Evolutionary conservation across 1,140 invertebrate genomes (phyloP), one percentile per base, ranked within the genome.

Genomic region (Drosophila bipectinata): DNA sequence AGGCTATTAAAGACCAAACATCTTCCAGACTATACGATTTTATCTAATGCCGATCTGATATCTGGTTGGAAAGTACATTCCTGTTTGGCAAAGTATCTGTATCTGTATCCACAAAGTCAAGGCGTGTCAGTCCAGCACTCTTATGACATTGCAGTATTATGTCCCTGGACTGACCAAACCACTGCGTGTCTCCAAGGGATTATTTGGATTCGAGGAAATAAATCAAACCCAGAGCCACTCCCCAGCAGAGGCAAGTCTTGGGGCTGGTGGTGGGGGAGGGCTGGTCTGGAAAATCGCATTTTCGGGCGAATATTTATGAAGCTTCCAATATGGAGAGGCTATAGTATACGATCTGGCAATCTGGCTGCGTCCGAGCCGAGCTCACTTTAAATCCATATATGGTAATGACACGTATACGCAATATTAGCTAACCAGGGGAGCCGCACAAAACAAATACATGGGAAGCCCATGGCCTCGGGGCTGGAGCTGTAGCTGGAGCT

Each of bases 391-490:
- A 73, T 55, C 79, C 83, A 83, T 66, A 88, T 88, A 87, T 67
- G 83, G 83, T 62, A 67, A 84, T 72, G 72, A 57, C 80, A 84
- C 76, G 76, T 82, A 87, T 75, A 85, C 77, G 82, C 61, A 87
- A 74, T 87, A 78, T 85, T 45, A 54, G 72, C 52, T 49, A 49
- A 39, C 47, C 30, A 64, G 49, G 58, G 47, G 62, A 51, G 30
- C 26, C 51, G 8, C 49, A 41, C 26, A 30, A 30, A 21, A 32
- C 5, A 18, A 28, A n/a, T 4, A 51, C 21, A 14, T 9, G 7
- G 15, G 59, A 10, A 53, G 9, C 54, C 55, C 18, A 66, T 51
- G 55, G 47, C 60, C 60, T 67, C 60, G 51, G 44, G 24, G 10
- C 62, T 66, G 39, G 9, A 10, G 48, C 49, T 32, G 9, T 8